Base-by-base conservation (phyloP, 2,797 vertebrate genomes). In the Eidolon dupreanum region DNA sequence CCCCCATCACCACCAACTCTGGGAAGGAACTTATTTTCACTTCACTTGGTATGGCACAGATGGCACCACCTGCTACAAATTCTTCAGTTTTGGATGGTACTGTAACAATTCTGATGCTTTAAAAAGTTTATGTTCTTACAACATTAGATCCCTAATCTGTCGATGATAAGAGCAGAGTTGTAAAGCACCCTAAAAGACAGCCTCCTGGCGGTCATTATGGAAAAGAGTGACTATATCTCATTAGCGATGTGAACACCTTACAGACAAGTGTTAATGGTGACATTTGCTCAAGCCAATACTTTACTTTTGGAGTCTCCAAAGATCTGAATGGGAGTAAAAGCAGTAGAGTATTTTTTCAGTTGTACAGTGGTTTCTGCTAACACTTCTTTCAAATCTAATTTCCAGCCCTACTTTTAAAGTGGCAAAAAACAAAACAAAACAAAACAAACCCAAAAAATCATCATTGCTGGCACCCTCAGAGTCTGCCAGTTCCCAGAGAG, bases 1-100 rank as follows among this genome's bases (percentile, higher is more conserved):
- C 43, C 49, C 15, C 13, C 7, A 28, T 84, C 59, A 41, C 26
- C n/a, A 59, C 49, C 38, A n/a, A 8, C 11, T 88, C 78, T 66
- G 63, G 20, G 55, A 95, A 95, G 61, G 73, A 96, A 93, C 74
- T 88, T 81, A 31, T 63, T 93, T 97, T 96, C 88, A 84, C 88
- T 95, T 74, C 83, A 12, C 1, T 73, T 93, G 79, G 81, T 41
- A 46, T 95, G 89, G 88, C 96, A 74, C 94, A 98, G 92, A 93
- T 97, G 97, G 95, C n/a, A 3, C 96, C 97, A 97, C 71, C 97
- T 98, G 97, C 97, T 95, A 0, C 71, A 94, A 43, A 88, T 96
- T 65, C 77, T 96, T 73, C 88, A n/a, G 87, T 89, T 95, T 55
- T 73, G 95, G 95, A 41, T 96, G 46, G 88, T 78, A 4, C 24